phyloP scores from a whole-genome alignment of 2,113 vertebrate genomes.

The Chionomys nivalis region DNA sequence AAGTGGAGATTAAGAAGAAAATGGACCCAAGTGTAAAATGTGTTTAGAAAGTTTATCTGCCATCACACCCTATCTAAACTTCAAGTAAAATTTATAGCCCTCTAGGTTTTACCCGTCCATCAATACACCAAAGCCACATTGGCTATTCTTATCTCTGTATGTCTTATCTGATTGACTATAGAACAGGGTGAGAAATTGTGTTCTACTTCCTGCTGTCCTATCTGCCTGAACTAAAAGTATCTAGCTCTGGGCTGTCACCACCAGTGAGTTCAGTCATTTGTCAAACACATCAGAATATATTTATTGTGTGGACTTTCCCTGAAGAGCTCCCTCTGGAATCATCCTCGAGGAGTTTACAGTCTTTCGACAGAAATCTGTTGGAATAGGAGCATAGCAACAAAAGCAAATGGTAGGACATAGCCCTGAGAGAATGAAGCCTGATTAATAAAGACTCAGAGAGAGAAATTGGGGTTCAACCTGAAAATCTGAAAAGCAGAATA shows the following conservation, averaged over 20 bases:
- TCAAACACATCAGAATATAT: constrained; percentile 2
- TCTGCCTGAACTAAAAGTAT: constrained; percentile 60
- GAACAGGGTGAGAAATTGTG: constrained; percentile 59
- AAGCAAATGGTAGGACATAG: not conserved
- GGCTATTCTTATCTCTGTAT: constrained; percentile 68
- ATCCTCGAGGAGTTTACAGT: constrained; percentile 44
- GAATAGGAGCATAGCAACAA: not conserved
- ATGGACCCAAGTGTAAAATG: constrained; percentile 58
- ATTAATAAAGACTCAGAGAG: too few species aligned
- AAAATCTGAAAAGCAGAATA: too few species aligned
- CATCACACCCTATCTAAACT: constrained; percentile 66
- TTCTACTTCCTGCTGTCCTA: constrained; percentile 60
- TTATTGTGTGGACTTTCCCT: not conserved
- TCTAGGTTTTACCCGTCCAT: constrained; percentile 36
- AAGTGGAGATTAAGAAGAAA: constrained; percentile 43
- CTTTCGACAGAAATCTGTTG: constrained; percentile 50
- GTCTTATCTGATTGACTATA: constrained; percentile 69
- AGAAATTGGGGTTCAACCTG: too few species aligned
- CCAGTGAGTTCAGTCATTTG: constrained; percentile 27
- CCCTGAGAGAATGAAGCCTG: not conserved
- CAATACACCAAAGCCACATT: not conserved
- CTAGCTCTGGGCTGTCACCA: constrained; percentile 12
- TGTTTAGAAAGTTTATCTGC: constrained; percentile 72
- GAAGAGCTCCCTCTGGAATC: constrained; percentile 40
- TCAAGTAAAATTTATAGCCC: constrained; percentile 60